A percentile compares a stretch with the other conserved stretches of the same genome.
phyloP scores from a whole-genome alignment of 2,113 vertebrate genomes.

The Nothoprocta perdicaria region DNA sequence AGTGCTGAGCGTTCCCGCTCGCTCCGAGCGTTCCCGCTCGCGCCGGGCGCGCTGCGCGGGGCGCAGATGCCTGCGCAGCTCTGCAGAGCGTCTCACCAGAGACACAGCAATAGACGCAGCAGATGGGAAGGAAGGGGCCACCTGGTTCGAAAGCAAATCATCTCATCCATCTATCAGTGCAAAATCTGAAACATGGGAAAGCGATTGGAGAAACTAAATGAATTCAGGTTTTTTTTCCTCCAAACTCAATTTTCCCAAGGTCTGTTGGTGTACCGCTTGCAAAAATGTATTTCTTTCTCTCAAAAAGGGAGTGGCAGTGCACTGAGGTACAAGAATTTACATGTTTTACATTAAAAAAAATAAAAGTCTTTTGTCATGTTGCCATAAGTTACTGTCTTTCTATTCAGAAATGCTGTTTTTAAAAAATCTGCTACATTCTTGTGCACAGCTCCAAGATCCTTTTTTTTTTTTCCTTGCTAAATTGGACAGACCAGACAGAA shows the following conservation, averaged over 20 bases:
- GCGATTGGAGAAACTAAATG: conserved; percentile 45
- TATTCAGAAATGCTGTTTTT: conserved; percentile 33
- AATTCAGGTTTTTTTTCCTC: conserved; percentile 17
- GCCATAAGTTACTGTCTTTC: background rate
- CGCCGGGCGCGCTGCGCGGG: background rate
- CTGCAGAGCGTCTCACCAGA: conserved; percentile 69
- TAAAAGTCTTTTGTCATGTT: background rate
- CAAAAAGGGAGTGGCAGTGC: background rate
- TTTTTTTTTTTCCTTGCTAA: conserved; percentile 25
- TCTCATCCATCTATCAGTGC: conserved; percentile 61
- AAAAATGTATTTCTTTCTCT: conserved; percentile 40
- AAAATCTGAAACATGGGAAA: conserved; percentile 63
- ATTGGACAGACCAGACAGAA: conserved; percentile 57
- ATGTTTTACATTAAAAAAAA: conserved; percentile 21
- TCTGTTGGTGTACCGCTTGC: conserved; percentile 29
- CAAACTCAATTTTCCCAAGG: conserved; percentile 16
- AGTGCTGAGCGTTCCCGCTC: too few relatives aligned
- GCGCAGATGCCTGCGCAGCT: conserved; percentile 68
- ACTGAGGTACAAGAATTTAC: background rate
- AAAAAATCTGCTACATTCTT: conserved; percentile 39
- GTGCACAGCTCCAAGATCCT: conserved; percentile 20
- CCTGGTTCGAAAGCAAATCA: conserved; percentile 69
- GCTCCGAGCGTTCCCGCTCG: too few relatives aligned
- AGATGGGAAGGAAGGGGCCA: conserved; percentile 67
- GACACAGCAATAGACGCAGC: conserved; percentile 72